Evolutionary conservation across 2,113 vertebrate species (phyloP).

Genomic region (Octodon degus): DNA sequence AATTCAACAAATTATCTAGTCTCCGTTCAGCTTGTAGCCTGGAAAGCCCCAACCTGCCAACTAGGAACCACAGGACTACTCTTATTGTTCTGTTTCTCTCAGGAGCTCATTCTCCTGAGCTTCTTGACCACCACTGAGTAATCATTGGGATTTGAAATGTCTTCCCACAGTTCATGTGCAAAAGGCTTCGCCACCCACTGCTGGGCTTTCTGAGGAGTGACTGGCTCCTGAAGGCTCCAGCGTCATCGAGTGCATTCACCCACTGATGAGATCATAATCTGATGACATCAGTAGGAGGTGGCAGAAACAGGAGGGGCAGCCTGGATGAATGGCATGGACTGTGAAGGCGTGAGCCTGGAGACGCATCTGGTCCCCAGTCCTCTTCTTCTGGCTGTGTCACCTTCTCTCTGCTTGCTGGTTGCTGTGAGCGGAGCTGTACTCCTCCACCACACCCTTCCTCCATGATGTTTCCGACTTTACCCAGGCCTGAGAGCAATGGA

Average conservation of each 20-base stretch:
- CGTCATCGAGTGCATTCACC: neutral
- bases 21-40: neutral
- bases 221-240: neutral
- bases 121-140: neutral
- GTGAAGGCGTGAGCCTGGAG: neutral
- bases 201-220: neutral
- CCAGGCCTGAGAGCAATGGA: neutral
- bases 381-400: neutral
- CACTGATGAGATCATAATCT: neutral
- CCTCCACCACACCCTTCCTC: neutral
- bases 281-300: neutral
- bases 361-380: neutral
- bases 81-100: neutral
- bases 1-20: neutral
- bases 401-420: neutral
- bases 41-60: neutral
- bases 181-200: neutral
- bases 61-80: neutral
- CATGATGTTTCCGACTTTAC: neutral
- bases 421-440: neutral
- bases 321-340: neutral
- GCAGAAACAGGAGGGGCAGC: neutral
- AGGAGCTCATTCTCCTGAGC: neutral
- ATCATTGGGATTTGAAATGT: neutral
- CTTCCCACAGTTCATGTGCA: neutral